Evolutionary conservation across 2,888 invertebrate genomes (phyloP).

Genomic region (Drosophila dives): DNA sequence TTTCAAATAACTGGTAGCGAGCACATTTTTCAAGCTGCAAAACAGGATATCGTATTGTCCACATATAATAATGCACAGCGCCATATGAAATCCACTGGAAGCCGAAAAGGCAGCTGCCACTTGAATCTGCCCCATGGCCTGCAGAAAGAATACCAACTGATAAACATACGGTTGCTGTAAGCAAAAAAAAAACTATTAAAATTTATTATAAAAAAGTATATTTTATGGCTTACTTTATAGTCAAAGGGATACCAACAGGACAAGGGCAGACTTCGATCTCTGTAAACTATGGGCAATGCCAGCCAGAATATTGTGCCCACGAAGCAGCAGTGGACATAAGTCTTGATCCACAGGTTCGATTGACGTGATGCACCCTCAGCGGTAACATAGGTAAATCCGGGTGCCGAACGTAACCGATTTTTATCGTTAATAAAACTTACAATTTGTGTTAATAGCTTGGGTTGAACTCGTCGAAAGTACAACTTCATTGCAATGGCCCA

Average conservation of each 20-base stretch:
- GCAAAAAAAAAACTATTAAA: neutral
- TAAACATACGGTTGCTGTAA: slow-evolving; percentile 71
- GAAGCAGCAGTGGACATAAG: slow-evolving; percentile 65
- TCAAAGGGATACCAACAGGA: slow-evolving; percentile 83
- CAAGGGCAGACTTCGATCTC: slow-evolving; percentile 76
- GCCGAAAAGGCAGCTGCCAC: slow-evolving; percentile 76
- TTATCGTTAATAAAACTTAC: slow-evolving; percentile 63
- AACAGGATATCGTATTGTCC: slow-evolving; percentile 81
- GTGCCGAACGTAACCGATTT: slow-evolving; percentile 65
- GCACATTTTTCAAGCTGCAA: slow-evolving; percentile 81
- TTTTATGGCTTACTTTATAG: slow-evolving; percentile 57
- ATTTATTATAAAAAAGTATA: neutral
- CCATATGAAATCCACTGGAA: slow-evolving; percentile 82
- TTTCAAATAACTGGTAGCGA: slow-evolving; percentile 70
- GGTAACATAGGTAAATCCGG: slow-evolving; percentile 79
- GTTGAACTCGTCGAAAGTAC: slow-evolving; percentile 70
- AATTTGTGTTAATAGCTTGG: slow-evolving; percentile 47
- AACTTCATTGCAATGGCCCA: slow-evolving; percentile 75
- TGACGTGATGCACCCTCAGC: slow-evolving; percentile 56
- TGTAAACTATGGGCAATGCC: slow-evolving; percentile 67
- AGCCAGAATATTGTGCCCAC: slow-evolving; percentile 50
- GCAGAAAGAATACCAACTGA: slow-evolving; percentile 75
- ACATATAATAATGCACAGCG: slow-evolving; percentile 70
- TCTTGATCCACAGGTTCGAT: slow-evolving; percentile 63
- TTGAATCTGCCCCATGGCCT: slow-evolving; percentile 82